phyloP scores from a whole-genome alignment of 2,888 invertebrate genomes.

The Xestia sexstrigata region DNA sequence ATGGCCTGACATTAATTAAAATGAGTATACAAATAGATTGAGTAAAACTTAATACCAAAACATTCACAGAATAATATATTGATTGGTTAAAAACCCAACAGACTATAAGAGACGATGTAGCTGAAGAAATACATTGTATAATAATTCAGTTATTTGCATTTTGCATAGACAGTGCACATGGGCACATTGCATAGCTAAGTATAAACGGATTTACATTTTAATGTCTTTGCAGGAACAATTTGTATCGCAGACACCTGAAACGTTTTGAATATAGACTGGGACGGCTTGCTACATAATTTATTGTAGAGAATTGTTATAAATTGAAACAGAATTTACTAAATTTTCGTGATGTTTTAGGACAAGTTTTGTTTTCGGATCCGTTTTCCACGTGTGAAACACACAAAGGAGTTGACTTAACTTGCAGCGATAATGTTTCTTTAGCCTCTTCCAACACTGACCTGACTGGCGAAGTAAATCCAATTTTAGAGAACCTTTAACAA shows the following conservation, averaged over 20 bases:
- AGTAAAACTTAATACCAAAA: background rate
- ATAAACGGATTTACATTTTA: conserved; percentile 76
- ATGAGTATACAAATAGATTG: background rate
- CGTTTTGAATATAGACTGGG: conserved; percentile 68
- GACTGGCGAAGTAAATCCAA: background rate
- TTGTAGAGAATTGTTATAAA: conserved; percentile 56
- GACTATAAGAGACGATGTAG: conserved; percentile 27
- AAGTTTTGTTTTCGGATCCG: background rate
- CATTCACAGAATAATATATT: background rate
- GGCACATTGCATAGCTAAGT: conserved; percentile 69
- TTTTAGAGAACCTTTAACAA: background rate
- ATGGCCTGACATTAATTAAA: background rate
- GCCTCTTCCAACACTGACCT: background rate
- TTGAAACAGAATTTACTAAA: conserved; percentile 49
- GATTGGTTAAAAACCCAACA: conserved; percentile 13
- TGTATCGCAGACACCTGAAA: conserved; percentile 73
- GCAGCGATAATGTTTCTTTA: background rate
- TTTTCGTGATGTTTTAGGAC: conserved; percentile 29
- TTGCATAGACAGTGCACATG: conserved; percentile 64
- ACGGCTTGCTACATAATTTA: conserved; percentile 60
- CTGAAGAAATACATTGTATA: conserved; percentile 56
- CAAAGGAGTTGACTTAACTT: background rate
- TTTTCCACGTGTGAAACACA: background rate
- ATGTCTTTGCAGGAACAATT: conserved; percentile 73
- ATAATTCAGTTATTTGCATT: conserved; percentile 67